These are phyloP conservation scores for Tapera naevia DNA, from an alignment of 2,797 vertebrate genomes.

Conservation along the genomic window DNA sequence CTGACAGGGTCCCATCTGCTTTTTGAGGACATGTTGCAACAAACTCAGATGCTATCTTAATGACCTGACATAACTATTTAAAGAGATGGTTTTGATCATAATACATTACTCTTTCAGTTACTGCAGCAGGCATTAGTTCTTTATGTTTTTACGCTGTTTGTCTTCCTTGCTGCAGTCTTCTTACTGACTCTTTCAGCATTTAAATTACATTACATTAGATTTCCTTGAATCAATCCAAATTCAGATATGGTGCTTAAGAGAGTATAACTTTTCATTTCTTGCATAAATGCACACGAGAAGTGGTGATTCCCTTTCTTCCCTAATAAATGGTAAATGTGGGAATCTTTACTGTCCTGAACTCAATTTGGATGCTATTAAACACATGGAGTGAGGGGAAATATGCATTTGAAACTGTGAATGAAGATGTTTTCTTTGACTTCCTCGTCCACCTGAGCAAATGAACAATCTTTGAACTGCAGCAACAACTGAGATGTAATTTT, in stretches of 20 bases:
- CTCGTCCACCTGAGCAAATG: not conserved
- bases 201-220: not conserved
- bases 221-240: not conserved
- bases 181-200: not conserved
- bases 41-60: slow-evolving; percentile 56
- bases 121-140: not conserved
- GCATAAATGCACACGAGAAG: not conserved
- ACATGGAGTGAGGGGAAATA: not conserved
- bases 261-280: not conserved
- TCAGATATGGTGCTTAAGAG: not conserved
- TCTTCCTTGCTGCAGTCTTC: not conserved
- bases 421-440: not conserved
- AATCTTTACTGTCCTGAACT: not conserved
- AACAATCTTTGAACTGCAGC: not conserved
- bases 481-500: not conserved
- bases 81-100: slow-evolving; percentile 46
- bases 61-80: slow-evolving; percentile 62
- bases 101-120: slow-evolving; percentile 24
- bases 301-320: not conserved
- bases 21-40: slow-evolving; percentile 29
- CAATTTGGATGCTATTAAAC: not conserved
- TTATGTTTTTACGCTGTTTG: not conserved
- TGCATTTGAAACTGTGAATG: not conserved
- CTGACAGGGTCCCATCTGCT: slow-evolving; percentile 51
- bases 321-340: not conserved